Evolutionary conservation across 2,113 vertebrate species (phyloP).

Genomic region (Muntiacus reevesi): DNA sequence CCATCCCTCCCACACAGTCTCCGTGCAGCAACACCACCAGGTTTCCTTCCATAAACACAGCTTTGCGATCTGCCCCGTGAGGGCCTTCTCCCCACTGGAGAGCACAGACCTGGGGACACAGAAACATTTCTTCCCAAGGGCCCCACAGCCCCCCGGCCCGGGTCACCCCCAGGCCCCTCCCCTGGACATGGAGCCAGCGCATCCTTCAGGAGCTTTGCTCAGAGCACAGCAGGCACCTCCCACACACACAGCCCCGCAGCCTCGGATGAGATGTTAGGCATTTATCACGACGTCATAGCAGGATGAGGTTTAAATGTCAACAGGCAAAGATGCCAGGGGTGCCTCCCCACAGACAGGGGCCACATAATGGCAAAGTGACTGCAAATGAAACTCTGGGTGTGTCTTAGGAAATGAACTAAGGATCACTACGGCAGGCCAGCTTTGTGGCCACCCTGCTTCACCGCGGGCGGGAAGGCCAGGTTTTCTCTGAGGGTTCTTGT

Average conservation of each 20-base stretch:
- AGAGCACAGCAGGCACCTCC: background rate
- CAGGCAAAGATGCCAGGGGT: background rate
- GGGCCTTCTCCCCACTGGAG: background rate
- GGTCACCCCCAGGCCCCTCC: background rate
- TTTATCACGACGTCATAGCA: background rate
- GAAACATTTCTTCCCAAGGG: background rate
- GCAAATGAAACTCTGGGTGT: too few relatives aligned
- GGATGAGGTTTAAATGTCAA: background rate
- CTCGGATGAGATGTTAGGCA: background rate
- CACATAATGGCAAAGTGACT: accelerated
- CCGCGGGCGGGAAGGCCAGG: background rate
- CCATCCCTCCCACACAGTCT: background rate
- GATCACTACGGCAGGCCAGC: accelerated
- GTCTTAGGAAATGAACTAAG: background rate
- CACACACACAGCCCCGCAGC: background rate
- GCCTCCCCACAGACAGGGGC: background rate
- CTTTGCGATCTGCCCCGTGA: background rate
- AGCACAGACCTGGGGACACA: background rate
- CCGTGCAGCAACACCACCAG: background rate
- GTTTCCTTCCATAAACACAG: background rate
- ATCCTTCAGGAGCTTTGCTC: background rate
- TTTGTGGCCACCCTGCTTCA: background rate
- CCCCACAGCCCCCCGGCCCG: accelerated
- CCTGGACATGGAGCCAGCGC: accelerated
- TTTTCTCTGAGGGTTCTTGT: background rate